These are phyloP conservation scores for Drymonia ruficornis DNA, from an alignment of 2,888 invertebrate species.

Conservation along the genomic window DNA sequence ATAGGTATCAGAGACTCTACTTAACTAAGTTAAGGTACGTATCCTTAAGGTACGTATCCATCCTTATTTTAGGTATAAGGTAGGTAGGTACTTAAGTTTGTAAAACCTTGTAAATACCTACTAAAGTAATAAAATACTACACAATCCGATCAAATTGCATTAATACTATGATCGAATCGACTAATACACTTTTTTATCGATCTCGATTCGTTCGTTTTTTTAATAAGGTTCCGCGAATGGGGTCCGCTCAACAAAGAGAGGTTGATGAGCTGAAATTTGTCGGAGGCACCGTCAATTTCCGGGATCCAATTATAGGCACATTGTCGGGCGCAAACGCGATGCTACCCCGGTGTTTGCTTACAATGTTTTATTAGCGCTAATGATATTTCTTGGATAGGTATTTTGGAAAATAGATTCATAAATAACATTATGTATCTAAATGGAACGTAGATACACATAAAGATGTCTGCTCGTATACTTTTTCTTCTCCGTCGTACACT, in stretches of 20 bases:
- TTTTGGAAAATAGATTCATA: conserved; percentile 5
- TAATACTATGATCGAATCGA: background rate
- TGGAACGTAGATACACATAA: too few species aligned
- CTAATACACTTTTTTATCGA: conserved; percentile 10
- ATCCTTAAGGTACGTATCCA: too few species aligned
- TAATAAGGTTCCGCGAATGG: conserved; percentile 33
- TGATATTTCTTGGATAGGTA: conserved; percentile 9
- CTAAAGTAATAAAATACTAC: background rate
- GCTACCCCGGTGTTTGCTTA: conserved; percentile 31
- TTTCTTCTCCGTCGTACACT: too few species aligned
- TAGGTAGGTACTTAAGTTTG: too few species aligned
- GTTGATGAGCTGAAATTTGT: conserved; percentile 49
- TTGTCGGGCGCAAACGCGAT: conserved; percentile 42
- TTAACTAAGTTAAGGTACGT: too few species aligned
- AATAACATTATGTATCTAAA: conserved; percentile 4
- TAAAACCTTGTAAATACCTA: background rate
- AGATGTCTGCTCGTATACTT: too few species aligned
- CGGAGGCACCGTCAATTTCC: conserved; percentile 45
- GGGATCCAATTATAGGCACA: conserved; percentile 52
- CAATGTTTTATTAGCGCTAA: conserved; percentile 18
- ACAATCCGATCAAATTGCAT: background rate
- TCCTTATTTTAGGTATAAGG: too few species aligned
- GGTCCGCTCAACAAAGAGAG: conserved; percentile 34
- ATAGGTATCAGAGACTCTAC: too few species aligned
- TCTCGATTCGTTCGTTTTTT: conserved; percentile 31